These are phyloP conservation scores for Callospermophilus lateralis DNA, from an alignment of 2,113 vertebrate species.

Conservation along the genomic window DNA sequence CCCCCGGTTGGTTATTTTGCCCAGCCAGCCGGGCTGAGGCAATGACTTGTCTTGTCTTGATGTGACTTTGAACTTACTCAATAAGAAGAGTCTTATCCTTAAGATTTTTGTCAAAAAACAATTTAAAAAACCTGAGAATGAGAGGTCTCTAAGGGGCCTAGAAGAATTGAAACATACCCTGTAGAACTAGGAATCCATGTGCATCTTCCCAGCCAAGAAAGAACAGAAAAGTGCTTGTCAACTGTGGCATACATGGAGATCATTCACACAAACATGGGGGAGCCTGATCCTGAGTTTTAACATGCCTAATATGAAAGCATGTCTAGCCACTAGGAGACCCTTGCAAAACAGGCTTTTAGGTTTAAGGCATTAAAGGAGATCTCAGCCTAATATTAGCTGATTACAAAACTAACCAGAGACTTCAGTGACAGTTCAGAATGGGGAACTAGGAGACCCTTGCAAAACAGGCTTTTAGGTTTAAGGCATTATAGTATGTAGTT, in stretches of 20 bases:
- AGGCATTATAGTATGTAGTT: too few relatives aligned
- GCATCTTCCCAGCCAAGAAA: not conserved
- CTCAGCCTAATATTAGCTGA: not conserved
- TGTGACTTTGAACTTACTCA: not conserved
- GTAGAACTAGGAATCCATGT: not conserved
- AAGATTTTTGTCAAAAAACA: not conserved
- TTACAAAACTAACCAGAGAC: not conserved
- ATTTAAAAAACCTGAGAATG: not conserved
- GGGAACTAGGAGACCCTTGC: too few relatives aligned
- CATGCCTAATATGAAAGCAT: not conserved
- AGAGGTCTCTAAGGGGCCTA: not conserved
- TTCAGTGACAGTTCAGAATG: not conserved
- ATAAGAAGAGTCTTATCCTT: not conserved
- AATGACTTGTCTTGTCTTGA: not conserved
- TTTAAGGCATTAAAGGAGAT: not conserved
- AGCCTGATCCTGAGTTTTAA: not conserved
- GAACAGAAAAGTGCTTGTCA: not conserved
- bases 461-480: too few relatives aligned
- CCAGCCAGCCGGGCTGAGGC: too few relatives aligned
- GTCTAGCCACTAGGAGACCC: not conserved
- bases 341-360: not conserved
- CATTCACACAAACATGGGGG: too few relatives aligned
- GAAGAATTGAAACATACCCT: not conserved
- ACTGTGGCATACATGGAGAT: not conserved
- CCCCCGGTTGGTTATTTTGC: too few relatives aligned